Conservation (phyloP, 2,888 invertebrate genomes). For the Chorisops tibialis region DNA sequence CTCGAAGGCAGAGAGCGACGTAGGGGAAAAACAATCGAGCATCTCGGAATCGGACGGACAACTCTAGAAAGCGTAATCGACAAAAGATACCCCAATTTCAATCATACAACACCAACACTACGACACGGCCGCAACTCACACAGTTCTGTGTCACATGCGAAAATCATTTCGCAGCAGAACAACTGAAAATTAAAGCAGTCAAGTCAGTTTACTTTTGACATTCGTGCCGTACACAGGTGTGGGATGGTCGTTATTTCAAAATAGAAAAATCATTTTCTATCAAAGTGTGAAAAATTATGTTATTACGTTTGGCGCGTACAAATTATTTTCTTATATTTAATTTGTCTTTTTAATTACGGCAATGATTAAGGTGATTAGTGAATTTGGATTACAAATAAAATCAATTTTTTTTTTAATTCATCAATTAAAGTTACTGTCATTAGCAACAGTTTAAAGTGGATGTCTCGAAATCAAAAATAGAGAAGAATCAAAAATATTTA, state of each 20-base stretch:
- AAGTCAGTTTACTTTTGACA: conserved; percentile 15
- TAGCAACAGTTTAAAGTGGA: too few species aligned
- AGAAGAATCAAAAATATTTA: too few species aligned
- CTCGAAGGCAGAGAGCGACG: neutral
- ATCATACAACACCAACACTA: neutral
- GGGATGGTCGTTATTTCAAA: too few species aligned
- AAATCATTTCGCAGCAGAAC: too few species aligned
- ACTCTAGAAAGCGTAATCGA: conserved; percentile 1
- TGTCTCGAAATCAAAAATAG: too few species aligned
- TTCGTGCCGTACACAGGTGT: neutral
- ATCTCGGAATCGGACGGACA: neutral
- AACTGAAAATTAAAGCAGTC: neutral
- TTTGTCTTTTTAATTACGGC: neutral
- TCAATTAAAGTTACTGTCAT: neutral
- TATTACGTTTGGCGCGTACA: too few species aligned
- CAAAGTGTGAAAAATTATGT: too few species aligned
- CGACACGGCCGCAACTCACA: neutral
- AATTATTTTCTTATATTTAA: neutral
- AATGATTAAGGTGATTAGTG: neutral
- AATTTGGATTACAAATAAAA: neutral
- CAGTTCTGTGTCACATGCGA: too few species aligned
- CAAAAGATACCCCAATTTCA: conserved; percentile 11
- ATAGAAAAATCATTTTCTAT: too few species aligned
- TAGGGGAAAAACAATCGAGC: neutral
- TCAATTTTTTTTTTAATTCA: neutral